Evolutionary conservation across 2,797 vertebrate species (phyloP).

Genomic region (Semotilus atromaculatus): DNA sequence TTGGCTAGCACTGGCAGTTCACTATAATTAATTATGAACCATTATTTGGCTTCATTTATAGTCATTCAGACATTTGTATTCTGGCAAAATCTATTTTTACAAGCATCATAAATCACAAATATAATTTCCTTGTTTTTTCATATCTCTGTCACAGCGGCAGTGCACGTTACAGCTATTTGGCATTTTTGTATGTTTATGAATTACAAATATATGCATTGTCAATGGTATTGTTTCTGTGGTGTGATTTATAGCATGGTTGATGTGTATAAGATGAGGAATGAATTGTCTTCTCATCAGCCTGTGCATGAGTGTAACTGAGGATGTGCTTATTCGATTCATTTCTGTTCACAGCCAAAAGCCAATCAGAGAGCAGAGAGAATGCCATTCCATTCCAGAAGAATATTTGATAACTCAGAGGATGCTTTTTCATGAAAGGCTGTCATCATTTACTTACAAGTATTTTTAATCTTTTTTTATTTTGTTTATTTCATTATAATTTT

Average conservation of each 20-base stretch:
- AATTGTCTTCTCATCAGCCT: background rate
- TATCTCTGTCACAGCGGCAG: background rate
- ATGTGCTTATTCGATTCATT: conserved; percentile 24
- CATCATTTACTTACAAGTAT: no score
- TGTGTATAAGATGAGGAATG: background rate
- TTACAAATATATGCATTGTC: background rate
- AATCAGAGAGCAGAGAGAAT: conserved; percentile 14
- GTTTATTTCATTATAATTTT: no score
- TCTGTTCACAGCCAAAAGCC: conserved; percentile 5
- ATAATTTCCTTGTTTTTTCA: background rate
- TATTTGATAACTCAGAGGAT: background rate
- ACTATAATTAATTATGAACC: no score
- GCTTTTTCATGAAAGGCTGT: background rate
- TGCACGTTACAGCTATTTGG: background rate
- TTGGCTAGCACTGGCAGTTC: background rate
- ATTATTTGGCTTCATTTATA: background rate
- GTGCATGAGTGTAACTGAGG: conserved; percentile 13
- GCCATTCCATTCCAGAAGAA: background rate
- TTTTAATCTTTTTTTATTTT: no score
- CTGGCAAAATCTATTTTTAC: background rate
- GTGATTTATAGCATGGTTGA: background rate
- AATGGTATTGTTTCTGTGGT: background rate
- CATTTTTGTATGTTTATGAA: background rate
- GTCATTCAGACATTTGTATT: background rate
- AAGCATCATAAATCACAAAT: background rate